A percentile compares a stretch with the other conserved stretches of the same genome.
Evolutionary conservation across 1,140 invertebrate genomes (phyloP).

Genomic region (Portunus trituberculatus): DNA sequence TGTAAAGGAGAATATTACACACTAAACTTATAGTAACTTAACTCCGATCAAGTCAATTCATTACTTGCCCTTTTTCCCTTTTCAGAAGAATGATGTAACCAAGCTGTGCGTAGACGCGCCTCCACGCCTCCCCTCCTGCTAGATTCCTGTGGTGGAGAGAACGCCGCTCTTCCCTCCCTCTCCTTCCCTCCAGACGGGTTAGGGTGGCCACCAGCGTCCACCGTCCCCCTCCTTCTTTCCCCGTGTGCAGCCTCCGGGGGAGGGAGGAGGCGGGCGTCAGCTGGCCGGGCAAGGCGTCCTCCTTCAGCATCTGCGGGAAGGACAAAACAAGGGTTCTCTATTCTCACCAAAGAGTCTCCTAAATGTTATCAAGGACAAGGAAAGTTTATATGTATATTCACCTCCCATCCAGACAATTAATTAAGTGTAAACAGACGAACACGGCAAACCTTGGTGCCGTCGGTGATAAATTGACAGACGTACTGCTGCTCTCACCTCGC

Average conservation of each 20-base stretch:
- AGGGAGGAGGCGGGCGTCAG: neutral
- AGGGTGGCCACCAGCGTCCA: neutral
- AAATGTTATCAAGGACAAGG: too few relatives aligned
- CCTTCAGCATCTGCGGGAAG: neutral
- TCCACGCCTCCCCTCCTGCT: neutral
- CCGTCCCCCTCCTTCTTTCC: neutral
- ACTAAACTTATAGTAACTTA: too few relatives aligned
- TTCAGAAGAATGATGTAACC: neutral
- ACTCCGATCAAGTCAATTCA: neutral
- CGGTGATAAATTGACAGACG: too few relatives aligned
- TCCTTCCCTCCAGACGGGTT: neutral
- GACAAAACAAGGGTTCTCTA: neutral
- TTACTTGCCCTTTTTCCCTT: neutral
- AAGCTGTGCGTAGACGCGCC: conserved; percentile 3
- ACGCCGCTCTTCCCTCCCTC: conserved; percentile 14
- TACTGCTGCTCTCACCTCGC: too few relatives aligned
- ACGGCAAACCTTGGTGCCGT: too few relatives aligned
- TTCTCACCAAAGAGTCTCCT: neutral
- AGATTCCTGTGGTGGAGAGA: conserved; percentile 7
- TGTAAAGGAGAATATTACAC: too few relatives aligned
- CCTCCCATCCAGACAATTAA: too few relatives aligned
- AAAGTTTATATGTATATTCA: too few relatives aligned
- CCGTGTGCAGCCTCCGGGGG: neutral
- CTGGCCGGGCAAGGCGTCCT: neutral
- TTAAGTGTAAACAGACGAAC: too few relatives aligned